Percentiles rank a stretch among this genome's conserved stretches.
Conservation (phyloP, 1,140 invertebrate species). For the Orius insidiosus region DNA sequence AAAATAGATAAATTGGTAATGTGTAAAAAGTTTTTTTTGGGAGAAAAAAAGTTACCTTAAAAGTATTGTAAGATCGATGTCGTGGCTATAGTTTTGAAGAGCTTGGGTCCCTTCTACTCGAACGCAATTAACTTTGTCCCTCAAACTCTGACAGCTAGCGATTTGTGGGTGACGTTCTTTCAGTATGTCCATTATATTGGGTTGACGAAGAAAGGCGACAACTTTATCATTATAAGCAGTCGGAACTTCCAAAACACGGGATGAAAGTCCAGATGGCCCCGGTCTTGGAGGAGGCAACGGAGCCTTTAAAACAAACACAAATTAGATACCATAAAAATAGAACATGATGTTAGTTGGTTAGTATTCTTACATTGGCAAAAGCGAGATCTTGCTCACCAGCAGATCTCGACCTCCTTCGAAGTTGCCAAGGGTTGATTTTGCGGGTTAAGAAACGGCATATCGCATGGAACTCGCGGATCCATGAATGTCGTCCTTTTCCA, state of each 20-base stretch:
- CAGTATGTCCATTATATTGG: constrained; percentile 82
- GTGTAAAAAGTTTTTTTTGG: constrained; percentile 4
- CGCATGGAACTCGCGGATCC: constrained; percentile 79
- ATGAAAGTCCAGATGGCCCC: constrained; percentile 19
- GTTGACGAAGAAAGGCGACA: constrained; percentile 79
- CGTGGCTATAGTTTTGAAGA: constrained; percentile 69
- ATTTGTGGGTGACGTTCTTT: constrained; percentile 61
- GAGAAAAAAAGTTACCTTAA: constrained; percentile 60
- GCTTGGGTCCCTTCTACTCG: constrained; percentile 68
- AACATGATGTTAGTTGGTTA: neutral
- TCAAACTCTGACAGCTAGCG: constrained; percentile 37
- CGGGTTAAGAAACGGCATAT: constrained; percentile 33
- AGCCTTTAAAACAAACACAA: constrained; percentile 26
- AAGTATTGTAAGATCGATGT: constrained; percentile 80
- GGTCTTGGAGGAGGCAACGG: constrained; percentile 32
- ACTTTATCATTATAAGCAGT: constrained; percentile 74
- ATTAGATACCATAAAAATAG: neutral
- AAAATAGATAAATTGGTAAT: no score
- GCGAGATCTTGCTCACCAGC: constrained; percentile 28
- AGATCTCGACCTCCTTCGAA: constrained; percentile 21
- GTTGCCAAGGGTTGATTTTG: constrained; percentile 20
- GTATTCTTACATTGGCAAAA: constrained; percentile 17
- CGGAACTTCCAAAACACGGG: constrained; percentile 47
- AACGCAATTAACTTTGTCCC: constrained; percentile 41
- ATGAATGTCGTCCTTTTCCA: constrained; percentile 86